These are phyloP conservation scores for Bilobella aurantiaca DNA, from an alignment of 1,140 invertebrate species.

Conservation along the genomic window DNA sequence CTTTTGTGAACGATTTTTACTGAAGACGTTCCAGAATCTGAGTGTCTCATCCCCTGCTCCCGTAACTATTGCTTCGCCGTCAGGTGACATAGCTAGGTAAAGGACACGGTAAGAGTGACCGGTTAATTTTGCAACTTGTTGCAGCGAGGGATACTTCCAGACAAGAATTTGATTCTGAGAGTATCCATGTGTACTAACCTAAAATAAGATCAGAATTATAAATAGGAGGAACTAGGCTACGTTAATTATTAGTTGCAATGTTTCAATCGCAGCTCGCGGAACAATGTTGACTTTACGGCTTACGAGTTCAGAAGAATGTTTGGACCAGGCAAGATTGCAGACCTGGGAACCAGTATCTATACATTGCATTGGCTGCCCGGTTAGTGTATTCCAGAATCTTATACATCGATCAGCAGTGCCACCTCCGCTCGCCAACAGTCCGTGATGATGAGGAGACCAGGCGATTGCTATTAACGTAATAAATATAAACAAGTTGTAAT, in stretches of 20 bases:
- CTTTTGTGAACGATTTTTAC: slow-evolving; percentile 84
- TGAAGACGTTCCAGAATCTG: slow-evolving; percentile 98
- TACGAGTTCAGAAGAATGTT: slow-evolving; percentile 93
- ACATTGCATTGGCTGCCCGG: slow-evolving; percentile 97
- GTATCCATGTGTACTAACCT: slow-evolving; percentile 93
- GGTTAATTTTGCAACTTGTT: slow-evolving; percentile 94
- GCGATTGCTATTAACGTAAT: slow-evolving; percentile 64
- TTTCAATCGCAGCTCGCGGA: not conserved
- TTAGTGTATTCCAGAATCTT: slow-evolving; percentile 98
- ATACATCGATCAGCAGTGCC: slow-evolving; percentile 97
- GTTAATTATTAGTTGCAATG: slow-evolving; percentile 7
- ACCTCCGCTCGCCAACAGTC: slow-evolving; percentile 89
- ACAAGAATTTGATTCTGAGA: slow-evolving; percentile 99
- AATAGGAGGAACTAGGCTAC: slow-evolving; percentile 30
- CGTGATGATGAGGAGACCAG: slow-evolving; percentile 99
- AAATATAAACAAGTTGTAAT: slow-evolving; percentile 6
- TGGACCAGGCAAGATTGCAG: slow-evolving; percentile 98
- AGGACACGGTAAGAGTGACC: slow-evolving; percentile 95
- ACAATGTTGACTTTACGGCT: slow-evolving; percentile 32
- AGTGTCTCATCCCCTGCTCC: slow-evolving; percentile 98
- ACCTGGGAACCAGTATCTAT: slow-evolving; percentile 97
- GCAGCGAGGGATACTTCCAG: slow-evolving; percentile 97
- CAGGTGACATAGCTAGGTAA: slow-evolving; percentile 94
- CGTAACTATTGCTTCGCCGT: slow-evolving; percentile 98
- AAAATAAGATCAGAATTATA: too few species aligned